These are phyloP conservation scores for Galeruca laticollis DNA, from an alignment of 2,888 invertebrate species.

Conservation along the genomic window DNA sequence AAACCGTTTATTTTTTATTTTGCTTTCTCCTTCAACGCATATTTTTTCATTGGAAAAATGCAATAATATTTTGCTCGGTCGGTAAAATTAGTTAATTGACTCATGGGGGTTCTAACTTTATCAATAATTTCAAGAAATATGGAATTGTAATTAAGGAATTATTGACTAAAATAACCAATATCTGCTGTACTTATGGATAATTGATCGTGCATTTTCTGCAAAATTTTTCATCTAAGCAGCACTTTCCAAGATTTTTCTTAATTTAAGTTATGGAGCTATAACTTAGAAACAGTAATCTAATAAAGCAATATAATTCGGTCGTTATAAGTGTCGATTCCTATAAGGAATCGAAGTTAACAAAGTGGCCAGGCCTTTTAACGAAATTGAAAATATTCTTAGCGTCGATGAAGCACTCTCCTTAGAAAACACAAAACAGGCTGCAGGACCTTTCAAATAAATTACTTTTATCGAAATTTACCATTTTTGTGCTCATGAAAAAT, in stretches of 20 bases:
- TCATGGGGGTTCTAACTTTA: background rate
- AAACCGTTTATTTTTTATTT: too few species aligned
- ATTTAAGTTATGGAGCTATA: constrained; percentile 57
- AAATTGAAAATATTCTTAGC: constrained; percentile 65
- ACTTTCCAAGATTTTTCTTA: constrained; percentile 45
- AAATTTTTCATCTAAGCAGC: constrained; percentile 17
- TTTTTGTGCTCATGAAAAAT: constrained; percentile 53
- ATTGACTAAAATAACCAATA: background rate
- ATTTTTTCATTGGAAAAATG: too few species aligned
- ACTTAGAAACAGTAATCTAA: constrained; percentile 55
- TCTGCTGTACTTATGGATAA: background rate
- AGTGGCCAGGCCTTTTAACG: constrained; percentile 67
- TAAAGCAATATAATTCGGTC: constrained; percentile 60
- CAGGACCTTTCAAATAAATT: constrained; percentile 60
- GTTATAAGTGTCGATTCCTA: constrained; percentile 66
- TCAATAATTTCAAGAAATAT: background rate
- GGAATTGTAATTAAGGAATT: background rate
- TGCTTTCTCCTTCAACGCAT: too few species aligned
- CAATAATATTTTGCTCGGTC: too few species aligned
- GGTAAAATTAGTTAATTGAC: too few species aligned
- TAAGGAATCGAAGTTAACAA: constrained; percentile 64
- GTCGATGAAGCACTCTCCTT: constrained; percentile 62
- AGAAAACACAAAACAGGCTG: constrained; percentile 61
- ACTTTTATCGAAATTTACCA: constrained; percentile 61
- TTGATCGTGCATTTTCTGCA: constrained; percentile 2